Conservation (phyloP, 2,113 vertebrate species). For the Ptilonorhynchus violaceus region DNA sequence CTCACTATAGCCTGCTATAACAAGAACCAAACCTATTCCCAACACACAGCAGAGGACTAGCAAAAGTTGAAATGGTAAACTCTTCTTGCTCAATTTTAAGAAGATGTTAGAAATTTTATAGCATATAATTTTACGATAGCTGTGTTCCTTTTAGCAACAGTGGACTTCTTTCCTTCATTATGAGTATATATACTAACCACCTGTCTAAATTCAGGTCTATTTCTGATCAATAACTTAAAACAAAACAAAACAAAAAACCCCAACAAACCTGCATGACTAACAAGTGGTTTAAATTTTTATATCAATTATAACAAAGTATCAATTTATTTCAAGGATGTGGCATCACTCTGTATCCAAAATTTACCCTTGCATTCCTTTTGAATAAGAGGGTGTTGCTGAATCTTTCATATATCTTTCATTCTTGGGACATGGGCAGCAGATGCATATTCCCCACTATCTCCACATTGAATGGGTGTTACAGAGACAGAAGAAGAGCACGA, state of each 20-base stretch:
- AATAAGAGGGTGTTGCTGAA: not conserved
- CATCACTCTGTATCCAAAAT: not conserved
- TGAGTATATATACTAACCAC: not conserved
- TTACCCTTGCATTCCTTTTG: not conserved
- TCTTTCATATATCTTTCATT: not conserved
- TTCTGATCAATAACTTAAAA: not conserved
- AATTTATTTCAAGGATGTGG: not conserved
- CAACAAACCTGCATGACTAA: not conserved
- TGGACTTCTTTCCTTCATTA: not conserved
- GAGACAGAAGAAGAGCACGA: not conserved
- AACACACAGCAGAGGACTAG: not conserved
- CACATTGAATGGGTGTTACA: not conserved
- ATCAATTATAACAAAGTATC: not conserved
- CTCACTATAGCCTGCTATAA: not conserved
- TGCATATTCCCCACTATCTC: not conserved
- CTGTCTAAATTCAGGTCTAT: not conserved
- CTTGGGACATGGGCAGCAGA: not conserved
- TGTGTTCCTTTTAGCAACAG: not conserved
- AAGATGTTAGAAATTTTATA: not conserved
- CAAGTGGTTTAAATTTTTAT: not conserved
- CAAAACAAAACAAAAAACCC: not conserved
- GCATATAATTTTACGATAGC: not conserved
- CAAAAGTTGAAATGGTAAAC: not conserved
- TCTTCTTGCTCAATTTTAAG: not conserved
- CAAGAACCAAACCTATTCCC: not conserved